Conservation (phyloP, 2,113 vertebrate species). For the Cranoglanis bouderius region DNA sequence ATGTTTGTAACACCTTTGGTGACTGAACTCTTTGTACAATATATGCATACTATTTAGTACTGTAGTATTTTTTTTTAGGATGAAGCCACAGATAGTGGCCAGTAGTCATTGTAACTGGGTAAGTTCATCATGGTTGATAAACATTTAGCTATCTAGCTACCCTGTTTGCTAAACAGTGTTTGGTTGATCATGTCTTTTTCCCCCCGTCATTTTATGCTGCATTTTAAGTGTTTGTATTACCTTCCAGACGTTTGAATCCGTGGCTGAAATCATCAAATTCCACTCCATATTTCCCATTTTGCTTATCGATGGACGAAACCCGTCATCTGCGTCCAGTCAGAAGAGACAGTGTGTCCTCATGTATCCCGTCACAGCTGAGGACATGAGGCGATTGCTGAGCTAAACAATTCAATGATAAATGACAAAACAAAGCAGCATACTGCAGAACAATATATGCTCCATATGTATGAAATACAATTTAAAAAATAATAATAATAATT, state of each 20-base stretch:
- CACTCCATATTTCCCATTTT: conserved; percentile 81
- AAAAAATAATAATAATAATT: too few relatives aligned
- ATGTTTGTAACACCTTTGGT: not conserved
- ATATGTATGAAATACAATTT: not conserved
- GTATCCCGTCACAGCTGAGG: conserved; percentile 62
- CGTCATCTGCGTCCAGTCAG: conserved; percentile 49
- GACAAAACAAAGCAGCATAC: too few relatives aligned
- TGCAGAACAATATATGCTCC: not conserved
- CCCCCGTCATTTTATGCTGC: not conserved
- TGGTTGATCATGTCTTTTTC: too few relatives aligned
- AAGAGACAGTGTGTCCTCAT: conserved; percentile 79
- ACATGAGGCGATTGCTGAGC: conserved; percentile 61
- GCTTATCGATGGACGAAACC: conserved; percentile 80
- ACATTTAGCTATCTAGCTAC: not conserved
- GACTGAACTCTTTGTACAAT: not conserved
- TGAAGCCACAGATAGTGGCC: not conserved
- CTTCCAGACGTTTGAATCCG: conserved; percentile 82
- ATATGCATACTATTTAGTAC: not conserved
- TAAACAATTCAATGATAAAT: conserved; percentile 22
- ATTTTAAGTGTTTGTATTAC: conserved; percentile 28
- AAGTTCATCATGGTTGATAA: not conserved
- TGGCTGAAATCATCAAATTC: conserved; percentile 86
- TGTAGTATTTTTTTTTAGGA: not conserved
- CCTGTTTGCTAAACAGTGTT: not conserved
- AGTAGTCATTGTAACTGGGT: not conserved